Evolutionary conservation across 1,140 invertebrate genomes (phyloP).

Genomic region (Habropoda laboriosa): DNA sequence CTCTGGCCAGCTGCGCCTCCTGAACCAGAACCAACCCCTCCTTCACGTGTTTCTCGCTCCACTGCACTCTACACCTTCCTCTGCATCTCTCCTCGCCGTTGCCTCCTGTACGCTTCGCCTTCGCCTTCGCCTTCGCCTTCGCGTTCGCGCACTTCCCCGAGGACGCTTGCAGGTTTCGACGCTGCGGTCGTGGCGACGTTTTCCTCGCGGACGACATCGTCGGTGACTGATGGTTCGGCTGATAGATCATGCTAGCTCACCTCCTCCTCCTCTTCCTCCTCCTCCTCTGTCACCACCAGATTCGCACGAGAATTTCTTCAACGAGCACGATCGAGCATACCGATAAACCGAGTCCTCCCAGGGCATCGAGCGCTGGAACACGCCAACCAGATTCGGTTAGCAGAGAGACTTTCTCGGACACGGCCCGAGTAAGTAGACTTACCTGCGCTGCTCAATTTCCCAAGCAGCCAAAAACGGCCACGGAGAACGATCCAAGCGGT

Average conservation of each 20-base stretch:
- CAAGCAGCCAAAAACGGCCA: not conserved
- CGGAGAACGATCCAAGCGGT: not conserved
- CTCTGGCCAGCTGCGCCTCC: slow-evolving; percentile 77
- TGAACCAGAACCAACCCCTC: slow-evolving; percentile 79
- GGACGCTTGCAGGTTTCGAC: slow-evolving; percentile 70
- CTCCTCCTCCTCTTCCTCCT: slow-evolving; percentile 2
- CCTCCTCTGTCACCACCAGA: too few relatives aligned
- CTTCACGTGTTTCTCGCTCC: slow-evolving; percentile 81
- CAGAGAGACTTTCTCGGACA: too few relatives aligned
- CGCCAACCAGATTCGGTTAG: not conserved
- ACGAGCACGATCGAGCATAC: not conserved
- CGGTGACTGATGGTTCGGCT: slow-evolving; percentile 74
- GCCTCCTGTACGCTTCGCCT: slow-evolving; percentile 52
- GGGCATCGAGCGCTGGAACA: slow-evolving; percentile 37
- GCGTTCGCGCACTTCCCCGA: slow-evolving; percentile 53
- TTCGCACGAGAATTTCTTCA: not conserved
- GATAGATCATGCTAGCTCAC: slow-evolving; percentile 73
- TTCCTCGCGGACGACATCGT: slow-evolving; percentile 79
- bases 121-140: slow-evolving; percentile 49
- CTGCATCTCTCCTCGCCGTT: slow-evolving; percentile 73
- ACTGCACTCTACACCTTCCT: slow-evolving; percentile 78
- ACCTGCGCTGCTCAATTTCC: slow-evolving; percentile 31
- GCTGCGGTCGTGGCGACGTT: slow-evolving; percentile 73
- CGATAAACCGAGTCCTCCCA: not conserved
- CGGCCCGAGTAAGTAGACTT: too few relatives aligned